These are phyloP conservation scores for Hypercompe scribonia DNA, from an alignment of 2,888 invertebrate genomes.

Conservation along the genomic window DNA sequence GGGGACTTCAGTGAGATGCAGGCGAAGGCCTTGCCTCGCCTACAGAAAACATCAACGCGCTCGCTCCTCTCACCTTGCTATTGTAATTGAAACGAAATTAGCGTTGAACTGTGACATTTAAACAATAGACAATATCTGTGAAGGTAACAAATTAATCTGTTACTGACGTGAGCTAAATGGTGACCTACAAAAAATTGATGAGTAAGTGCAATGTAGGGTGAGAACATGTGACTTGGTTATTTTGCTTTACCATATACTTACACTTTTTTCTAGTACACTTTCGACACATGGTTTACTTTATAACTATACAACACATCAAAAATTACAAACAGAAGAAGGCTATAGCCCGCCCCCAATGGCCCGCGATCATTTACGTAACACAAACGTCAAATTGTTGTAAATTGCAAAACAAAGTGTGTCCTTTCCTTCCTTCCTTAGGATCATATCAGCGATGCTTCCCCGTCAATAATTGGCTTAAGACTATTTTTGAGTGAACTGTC, in stretches of 20 bases:
- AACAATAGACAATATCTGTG: neutral
- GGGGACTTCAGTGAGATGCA: neutral
- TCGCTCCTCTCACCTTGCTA: slow-evolving; percentile 1
- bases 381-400: neutral
- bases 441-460: neutral
- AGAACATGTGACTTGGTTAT: neutral
- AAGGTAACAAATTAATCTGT: neutral
- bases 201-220: neutral
- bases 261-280: neutral
- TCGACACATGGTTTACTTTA: neutral
- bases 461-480: neutral
- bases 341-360: neutral
- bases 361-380: neutral
- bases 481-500: neutral
- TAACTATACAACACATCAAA: neutral
- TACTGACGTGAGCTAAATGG: neutral
- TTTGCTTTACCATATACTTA: neutral
- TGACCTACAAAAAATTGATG: neutral
- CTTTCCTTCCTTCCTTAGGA: neutral
- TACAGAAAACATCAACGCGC: slow-evolving; percentile 36
- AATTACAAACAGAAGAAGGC: neutral
- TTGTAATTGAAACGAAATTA: neutral
- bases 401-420: neutral
- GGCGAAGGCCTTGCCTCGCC: neutral
- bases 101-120: neutral